Evolutionary conservation across 2,113 vertebrate species (phyloP).

Genomic region (Sialia sialis): DNA sequence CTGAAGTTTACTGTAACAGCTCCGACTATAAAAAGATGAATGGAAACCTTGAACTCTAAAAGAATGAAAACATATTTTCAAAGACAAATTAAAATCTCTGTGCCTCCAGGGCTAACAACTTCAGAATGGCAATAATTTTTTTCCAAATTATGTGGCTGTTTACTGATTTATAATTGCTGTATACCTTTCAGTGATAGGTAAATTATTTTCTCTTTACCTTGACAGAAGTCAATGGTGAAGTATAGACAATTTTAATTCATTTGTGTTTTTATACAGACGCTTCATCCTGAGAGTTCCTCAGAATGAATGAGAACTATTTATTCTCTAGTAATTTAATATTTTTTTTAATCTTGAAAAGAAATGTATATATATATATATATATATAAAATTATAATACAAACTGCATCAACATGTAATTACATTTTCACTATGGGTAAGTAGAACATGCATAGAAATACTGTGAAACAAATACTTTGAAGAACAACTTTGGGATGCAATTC

Average conservation of each 20-base stretch:
- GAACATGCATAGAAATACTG: neutral
- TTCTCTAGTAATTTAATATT: neutral
- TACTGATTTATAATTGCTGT: neutral
- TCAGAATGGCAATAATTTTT: neutral
- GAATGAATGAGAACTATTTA: neutral
- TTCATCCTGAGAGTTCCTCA: neutral
- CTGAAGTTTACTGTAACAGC: neutral
- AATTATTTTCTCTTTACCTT: neutral
- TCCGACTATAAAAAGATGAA: neutral
- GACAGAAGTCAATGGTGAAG: neutral
- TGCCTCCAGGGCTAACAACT: neutral
- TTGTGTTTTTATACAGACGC: neutral
- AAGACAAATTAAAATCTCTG: neutral
- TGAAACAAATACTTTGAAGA: neutral
- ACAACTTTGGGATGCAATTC: neutral
- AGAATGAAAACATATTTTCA: neutral
- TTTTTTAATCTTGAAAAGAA: neutral
- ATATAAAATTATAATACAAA: neutral
- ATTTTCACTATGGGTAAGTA: neutral
- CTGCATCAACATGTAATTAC: neutral
- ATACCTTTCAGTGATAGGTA: neutral
- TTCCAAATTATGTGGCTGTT: neutral
- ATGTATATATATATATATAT: neutral
- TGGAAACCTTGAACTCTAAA: neutral
- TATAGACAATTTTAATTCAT: neutral